Percentiles rank a stretch among this genome's conserved stretches.
Conservation (phyloP, 2,888 invertebrate species). For the Pasiphila rectangulata region DNA sequence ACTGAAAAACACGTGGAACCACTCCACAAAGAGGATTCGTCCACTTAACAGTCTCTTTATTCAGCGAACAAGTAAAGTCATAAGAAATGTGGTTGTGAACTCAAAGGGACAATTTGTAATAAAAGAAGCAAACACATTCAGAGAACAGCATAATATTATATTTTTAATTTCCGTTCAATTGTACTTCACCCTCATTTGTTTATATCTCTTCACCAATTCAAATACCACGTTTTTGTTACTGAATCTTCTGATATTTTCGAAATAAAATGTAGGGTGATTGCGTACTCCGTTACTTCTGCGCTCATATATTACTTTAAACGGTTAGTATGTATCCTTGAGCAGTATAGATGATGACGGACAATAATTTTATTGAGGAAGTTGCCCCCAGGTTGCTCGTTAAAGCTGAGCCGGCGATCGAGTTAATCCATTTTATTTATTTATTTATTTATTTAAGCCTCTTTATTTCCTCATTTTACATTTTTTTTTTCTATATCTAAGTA, state of each 20-base stretch:
- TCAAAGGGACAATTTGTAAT: conserved; percentile 27
- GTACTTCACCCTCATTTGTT: conserved; percentile 28
- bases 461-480: too few species aligned
- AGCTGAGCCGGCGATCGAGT: conserved; percentile 66
- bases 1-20: conserved; percentile 10
- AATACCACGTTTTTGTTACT: conserved; percentile 17
- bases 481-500: too few species aligned
- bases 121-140: conserved; percentile 24
- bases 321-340: conserved; percentile 37
- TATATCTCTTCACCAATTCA: conserved; percentile 32
- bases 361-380: conserved; percentile 78
- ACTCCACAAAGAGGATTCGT: conserved; percentile 14
- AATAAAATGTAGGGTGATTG: conserved; percentile 11
- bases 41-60: conserved; percentile 22
- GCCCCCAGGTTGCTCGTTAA: conserved; percentile 68
- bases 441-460: too few species aligned
- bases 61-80: conserved; percentile 20
- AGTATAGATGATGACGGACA: conserved; percentile 48
- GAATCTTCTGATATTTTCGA: conserved; percentile 5
- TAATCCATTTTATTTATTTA: too few species aligned
- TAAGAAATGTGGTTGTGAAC: conserved; percentile 24
- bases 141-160: conserved; percentile 28
- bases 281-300: conserved; percentile 26
- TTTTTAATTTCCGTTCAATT: conserved; percentile 36
- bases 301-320: conserved; percentile 32